Evolutionary conservation across 1,140 invertebrate genomes (phyloP), one percentile per base, ranked within the genome.

Genomic region (Manduca sexta): DNA sequence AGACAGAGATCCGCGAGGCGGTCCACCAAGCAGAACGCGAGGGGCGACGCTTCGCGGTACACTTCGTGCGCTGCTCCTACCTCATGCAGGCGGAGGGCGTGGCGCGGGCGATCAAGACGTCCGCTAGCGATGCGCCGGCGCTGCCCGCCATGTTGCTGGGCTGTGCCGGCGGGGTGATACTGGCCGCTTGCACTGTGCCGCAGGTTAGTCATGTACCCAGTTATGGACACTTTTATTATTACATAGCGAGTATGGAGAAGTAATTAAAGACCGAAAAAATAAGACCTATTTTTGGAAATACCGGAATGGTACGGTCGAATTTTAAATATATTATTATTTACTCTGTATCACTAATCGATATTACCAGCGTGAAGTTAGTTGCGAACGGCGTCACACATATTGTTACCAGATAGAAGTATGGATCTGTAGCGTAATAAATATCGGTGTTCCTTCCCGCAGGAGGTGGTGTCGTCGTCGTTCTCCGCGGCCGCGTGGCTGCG

Each of bases 51-150:
- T 84, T 80, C 62, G 54, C 69, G 1, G 78, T 84, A 12, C 84
- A 85, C 62, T 86, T 86, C 59, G 54, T 84, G 43, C 70, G 78
- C 2, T 78, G 76, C 45, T 82, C 84, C 7, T 86, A 86, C 63
- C 69, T 86, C 10, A 71, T 83, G 74, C 66, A 67, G 55, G 53
- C 11, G 53, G 42, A 4, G 66, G 66, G 29, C 1, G 62, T 72
- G 29, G 51, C 59, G 43, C 10, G 52, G 2, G 66, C 66, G 5
- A 56, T 74, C 14, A 69, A 69, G 6, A 56, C 70, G 15, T 13
- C 29, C 29, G 5, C 12, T n/a, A n/a, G n/a, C n/a, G n/a, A n/a
- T n/a, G n/a, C n/a, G n/a, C n/a, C n/a, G 0, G 29, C 14, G 4
- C 12, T 17, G 4, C 42, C 42, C 29, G 13, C 42, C 42, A 15